Percentiles rank a stretch among this genome's conserved stretches.
Evolutionary conservation across 1,140 invertebrate species (phyloP).

Genomic region (Copidosoma floridanum): DNA sequence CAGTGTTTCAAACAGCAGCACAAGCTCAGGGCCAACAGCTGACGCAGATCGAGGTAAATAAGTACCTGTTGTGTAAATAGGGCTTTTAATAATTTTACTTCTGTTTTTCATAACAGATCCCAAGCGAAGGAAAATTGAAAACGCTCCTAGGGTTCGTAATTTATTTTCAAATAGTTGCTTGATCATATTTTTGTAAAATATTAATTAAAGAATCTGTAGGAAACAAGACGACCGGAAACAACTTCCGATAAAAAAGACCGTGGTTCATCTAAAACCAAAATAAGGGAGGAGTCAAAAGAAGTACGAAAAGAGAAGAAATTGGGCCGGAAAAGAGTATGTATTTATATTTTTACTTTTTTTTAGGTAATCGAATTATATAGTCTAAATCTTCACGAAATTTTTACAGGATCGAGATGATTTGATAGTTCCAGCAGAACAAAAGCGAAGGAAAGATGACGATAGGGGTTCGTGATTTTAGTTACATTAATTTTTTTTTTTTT

Average conservation of each 20-base stretch:
- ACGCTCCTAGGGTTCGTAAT: too few relatives aligned
- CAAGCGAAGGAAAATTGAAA: neutral
- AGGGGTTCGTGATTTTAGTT: conserved; percentile 62
- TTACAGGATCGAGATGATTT: conserved; percentile 70
- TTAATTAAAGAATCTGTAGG: conserved; percentile 30
- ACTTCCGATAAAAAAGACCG: conserved; percentile 66
- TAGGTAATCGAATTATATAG: too few relatives aligned
- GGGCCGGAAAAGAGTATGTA: conserved; percentile 69
- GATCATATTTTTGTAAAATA: neutral
- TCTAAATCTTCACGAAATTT: too few relatives aligned
- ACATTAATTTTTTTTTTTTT: too few relatives aligned
- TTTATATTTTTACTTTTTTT: neutral
- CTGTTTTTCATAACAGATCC: conserved; percentile 28
- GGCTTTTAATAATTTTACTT: conserved; percentile 23
- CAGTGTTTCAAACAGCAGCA: conserved; percentile 58
- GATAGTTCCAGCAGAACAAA: conserved; percentile 62
- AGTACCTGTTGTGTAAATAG: too few relatives aligned
- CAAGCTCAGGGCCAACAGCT: conserved; percentile 49
- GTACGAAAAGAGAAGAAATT: conserved; percentile 74
- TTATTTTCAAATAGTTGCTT: too few relatives aligned
- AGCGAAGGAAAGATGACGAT: conserved; percentile 71
- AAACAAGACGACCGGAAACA: conserved; percentile 60
- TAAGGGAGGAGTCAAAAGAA: conserved; percentile 67
- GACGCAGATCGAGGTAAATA: conserved; percentile 58
- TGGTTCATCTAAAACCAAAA: conserved; percentile 62